A percentile compares a stretch with the other conserved stretches of the same genome.
These are phyloP conservation scores for Cygnus atratus DNA, from an alignment of 2,113 vertebrate species.

Conservation along the genomic window DNA sequence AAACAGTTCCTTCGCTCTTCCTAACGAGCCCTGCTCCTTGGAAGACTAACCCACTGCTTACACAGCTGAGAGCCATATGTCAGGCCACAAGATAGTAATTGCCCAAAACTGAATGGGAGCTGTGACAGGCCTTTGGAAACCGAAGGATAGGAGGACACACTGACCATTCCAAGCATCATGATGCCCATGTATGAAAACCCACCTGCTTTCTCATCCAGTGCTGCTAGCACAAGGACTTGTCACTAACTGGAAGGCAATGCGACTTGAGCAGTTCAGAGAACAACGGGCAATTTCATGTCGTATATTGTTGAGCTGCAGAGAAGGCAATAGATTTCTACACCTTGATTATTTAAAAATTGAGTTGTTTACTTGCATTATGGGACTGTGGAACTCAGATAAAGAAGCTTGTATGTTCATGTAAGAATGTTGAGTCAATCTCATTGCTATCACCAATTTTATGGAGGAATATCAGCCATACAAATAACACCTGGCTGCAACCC, in stretches of 20 bases:
- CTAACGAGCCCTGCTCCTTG: background rate
- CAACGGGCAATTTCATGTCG: background rate
- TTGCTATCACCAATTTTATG: background rate
- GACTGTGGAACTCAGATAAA: background rate
- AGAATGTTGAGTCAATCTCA: background rate
- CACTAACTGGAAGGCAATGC: background rate
- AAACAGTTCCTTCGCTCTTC: background rate
- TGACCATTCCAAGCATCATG: background rate
- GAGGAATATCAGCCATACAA: background rate
- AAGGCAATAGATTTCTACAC: background rate
- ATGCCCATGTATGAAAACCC: background rate
- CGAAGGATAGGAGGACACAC: background rate
- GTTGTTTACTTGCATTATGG: background rate
- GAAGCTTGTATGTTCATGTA: background rate
- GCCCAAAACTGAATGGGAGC: background rate
- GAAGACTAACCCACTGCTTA: conserved; percentile 3
- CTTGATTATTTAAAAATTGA: background rate
- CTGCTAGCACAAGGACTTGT: background rate
- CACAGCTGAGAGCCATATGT: conserved; percentile 47
- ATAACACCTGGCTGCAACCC: background rate
- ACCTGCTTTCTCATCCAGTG: background rate
- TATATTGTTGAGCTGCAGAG: background rate
- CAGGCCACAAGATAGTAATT: background rate
- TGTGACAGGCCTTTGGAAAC: background rate
- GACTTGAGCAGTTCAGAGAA: background rate